Evolutionary conservation across 2,113 vertebrate genomes (phyloP).

Genomic region (Rhinolophus ferrumequinum): DNA sequence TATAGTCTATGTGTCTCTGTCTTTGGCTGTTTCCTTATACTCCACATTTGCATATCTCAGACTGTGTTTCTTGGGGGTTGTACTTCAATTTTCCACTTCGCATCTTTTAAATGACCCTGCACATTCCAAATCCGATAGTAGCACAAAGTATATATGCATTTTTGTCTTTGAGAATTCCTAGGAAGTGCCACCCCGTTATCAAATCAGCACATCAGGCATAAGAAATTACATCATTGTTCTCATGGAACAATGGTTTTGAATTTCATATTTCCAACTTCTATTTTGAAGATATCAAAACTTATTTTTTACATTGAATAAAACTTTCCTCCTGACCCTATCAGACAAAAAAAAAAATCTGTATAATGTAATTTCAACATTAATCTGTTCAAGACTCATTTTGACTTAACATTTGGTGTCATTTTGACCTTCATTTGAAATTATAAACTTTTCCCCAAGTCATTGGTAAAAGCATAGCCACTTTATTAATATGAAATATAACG

Average conservation of each 20-base stretch:
- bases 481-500: not conserved
- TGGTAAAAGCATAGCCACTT: not conserved
- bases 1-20: not conserved
- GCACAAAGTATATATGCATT: accelerated
- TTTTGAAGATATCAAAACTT: not conserved
- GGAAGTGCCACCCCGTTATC: not conserved
- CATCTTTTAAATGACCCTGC: not conserved
- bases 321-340: not conserved
- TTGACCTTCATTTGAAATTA: not conserved
- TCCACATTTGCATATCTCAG: not conserved
- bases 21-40: not conserved
- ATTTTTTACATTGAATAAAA: not conserved
- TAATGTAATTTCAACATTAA: not conserved
- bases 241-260: not conserved
- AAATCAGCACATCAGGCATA: not conserved
- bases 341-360: not conserved
- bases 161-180: not conserved
- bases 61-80: not conserved
- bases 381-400: not conserved
- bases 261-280: not conserved
- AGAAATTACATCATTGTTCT: not conserved
- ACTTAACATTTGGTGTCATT: not conserved
- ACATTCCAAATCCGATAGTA: not conserved
- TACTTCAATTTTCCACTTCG: not conserved
- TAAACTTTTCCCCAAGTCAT: not conserved